These are phyloP conservation scores for Ceraclea dissimilis DNA, from an alignment of 2,888 invertebrate species.

Conservation along the genomic window DNA sequence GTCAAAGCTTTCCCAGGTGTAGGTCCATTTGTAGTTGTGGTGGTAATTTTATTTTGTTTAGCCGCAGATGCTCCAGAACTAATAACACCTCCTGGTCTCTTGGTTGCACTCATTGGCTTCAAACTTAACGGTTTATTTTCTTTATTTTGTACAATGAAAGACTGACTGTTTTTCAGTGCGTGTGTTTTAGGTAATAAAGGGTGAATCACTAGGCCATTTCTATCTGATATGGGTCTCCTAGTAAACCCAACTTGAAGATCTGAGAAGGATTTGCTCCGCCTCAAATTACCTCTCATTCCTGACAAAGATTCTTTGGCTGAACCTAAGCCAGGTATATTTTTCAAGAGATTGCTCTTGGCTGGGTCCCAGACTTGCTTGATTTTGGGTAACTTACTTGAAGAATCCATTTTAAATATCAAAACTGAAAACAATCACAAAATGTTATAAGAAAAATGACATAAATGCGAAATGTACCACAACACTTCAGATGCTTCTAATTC, in stretches of 20 bases:
- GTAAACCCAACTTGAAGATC: slow-evolving; percentile 14
- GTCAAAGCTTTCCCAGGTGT: not conserved
- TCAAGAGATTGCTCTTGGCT: slow-evolving; percentile 13
- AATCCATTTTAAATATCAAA: slow-evolving; percentile 11
- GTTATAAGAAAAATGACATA: too few species aligned
- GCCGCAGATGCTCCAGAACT: slow-evolving; percentile 5
- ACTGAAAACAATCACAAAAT: not conserved
- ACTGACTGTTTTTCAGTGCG: slow-evolving; percentile 2
- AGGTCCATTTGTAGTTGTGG: not conserved
- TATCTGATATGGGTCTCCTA: slow-evolving; percentile 18
- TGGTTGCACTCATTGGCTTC: not conserved
- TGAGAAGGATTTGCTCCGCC: slow-evolving; percentile 20
- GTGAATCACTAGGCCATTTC: slow-evolving; percentile 18
- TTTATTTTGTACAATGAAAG: slow-evolving; percentile 15
- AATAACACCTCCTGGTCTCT: slow-evolving; percentile 10
- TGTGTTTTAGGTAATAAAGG: slow-evolving; percentile 12
- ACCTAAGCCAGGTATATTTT: slow-evolving; percentile 7
- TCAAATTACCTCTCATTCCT: slow-evolving; percentile 9
- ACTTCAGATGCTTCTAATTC: too few species aligned
- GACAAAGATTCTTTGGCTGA: slow-evolving; percentile 14
- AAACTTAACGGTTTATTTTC: slow-evolving; percentile 17
- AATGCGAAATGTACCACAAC: too few species aligned
- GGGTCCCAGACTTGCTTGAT: slow-evolving; percentile 15
- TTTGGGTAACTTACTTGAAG: slow-evolving; percentile 14
- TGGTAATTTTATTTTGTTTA: slow-evolving; percentile 10